phyloP scores from a whole-genome alignment of 2,797 vertebrate species.

The Perodicticus potto region DNA sequence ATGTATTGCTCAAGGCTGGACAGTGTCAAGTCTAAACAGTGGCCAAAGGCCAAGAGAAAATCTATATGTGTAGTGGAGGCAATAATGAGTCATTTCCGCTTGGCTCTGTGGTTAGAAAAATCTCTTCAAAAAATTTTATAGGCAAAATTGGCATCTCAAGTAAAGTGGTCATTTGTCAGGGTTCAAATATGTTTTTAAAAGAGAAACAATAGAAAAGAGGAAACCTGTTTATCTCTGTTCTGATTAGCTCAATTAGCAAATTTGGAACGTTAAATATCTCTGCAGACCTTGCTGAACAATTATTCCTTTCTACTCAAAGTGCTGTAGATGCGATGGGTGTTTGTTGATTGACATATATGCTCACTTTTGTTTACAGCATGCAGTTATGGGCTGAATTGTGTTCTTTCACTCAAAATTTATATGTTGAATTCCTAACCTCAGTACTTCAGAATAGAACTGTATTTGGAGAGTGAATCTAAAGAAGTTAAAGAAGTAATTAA shows the following conservation, averaged over 20 bases:
- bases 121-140: conserved; percentile 64
- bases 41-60: conserved; percentile 67
- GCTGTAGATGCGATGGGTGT: background rate
- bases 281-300: background rate
- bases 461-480: background rate
- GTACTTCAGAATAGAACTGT: background rate
- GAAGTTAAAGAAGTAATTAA: background rate
- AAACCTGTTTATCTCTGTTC: conserved; percentile 49
- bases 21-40: conserved; percentile 60
- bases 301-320: conserved; percentile 24
- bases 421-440: background rate
- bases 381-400: background rate
- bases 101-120: conserved; percentile 66
- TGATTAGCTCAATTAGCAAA: conserved; percentile 53
- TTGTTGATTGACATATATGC: background rate
- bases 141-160: conserved; percentile 62
- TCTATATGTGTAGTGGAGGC: conserved; percentile 31
- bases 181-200: conserved; percentile 47
- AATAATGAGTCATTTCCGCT: conserved; percentile 62
- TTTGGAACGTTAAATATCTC: background rate
- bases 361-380: background rate
- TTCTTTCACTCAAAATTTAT: background rate
- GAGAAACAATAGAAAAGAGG: background rate
- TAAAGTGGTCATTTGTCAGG: conserved; percentile 49
- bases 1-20: conserved; percentile 54